A percentile compares a stretch with the other conserved stretches of the same genome.
Evolutionary conservation across 2,797 vertebrate genomes (phyloP).

Genomic region (Gymnopithys bicolor): DNA sequence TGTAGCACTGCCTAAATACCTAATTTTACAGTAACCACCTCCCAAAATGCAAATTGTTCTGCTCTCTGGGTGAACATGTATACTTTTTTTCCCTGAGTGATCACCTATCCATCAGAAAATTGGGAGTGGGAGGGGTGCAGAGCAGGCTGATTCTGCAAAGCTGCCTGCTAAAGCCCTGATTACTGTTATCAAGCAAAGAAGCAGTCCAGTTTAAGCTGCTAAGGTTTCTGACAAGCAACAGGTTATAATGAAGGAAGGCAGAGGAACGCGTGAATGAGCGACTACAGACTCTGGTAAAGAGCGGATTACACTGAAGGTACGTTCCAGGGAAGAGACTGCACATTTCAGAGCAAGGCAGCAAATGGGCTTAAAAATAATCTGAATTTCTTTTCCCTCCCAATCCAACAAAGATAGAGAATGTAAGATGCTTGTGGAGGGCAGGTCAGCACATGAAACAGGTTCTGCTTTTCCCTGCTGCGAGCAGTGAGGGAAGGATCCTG

Average conservation of each 20-base stretch:
- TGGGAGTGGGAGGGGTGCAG: not conserved
- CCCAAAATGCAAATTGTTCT: not conserved
- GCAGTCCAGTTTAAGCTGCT: slow-evolving; percentile 65
- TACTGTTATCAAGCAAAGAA: slow-evolving; percentile 58
- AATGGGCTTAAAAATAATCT: slow-evolving; percentile 65
- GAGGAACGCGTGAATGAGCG: not conserved
- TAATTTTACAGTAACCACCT: not conserved
- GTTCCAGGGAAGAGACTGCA: slow-evolving; percentile 39
- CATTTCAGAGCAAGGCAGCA: slow-evolving; percentile 56
- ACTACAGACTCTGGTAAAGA: slow-evolving; percentile 51
- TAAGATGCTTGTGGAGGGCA: slow-evolving; percentile 49
- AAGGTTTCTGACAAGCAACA: slow-evolving; percentile 55
- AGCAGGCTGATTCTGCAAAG: slow-evolving; percentile 31
- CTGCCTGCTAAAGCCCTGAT: slow-evolving; percentile 62
- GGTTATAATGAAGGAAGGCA: slow-evolving; percentile 57
- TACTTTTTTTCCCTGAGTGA: not conserved
- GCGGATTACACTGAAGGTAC: slow-evolving; percentile 51
- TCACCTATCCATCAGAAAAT: slow-evolving; percentile 22
- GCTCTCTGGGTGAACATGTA: not conserved
- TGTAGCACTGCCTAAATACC: not conserved
- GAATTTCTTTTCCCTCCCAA: not conserved
- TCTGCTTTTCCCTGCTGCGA: not conserved
- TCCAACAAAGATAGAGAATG: slow-evolving; percentile 23
- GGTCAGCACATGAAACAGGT: slow-evolving; percentile 42
- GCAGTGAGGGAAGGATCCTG: not conserved